A percentile compares a stretch with the other conserved stretches of the same genome.
These are phyloP conservation scores for Caenorhabditis zanzibari DNA, from an alignment of 2,888 invertebrate species.

Conservation along the genomic window DNA sequence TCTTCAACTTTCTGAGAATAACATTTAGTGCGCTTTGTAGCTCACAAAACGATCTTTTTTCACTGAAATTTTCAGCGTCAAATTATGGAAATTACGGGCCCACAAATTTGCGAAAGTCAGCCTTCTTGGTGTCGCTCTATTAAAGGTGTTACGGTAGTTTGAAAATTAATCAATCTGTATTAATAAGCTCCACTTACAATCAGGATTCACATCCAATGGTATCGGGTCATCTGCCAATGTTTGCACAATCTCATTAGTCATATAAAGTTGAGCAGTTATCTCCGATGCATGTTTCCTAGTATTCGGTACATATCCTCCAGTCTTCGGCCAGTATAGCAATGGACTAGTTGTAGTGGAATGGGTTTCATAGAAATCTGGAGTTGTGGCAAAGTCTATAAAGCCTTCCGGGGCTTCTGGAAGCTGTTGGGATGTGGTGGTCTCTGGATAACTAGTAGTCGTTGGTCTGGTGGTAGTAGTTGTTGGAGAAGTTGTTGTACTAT, in stretches of 20 bases:
- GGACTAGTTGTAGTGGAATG: slow-evolving; percentile 35
- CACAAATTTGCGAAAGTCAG: too few species aligned
- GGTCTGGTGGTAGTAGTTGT: not conserved
- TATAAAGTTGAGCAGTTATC: slow-evolving; percentile 73
- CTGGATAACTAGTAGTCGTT: not conserved
- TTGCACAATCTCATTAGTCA: slow-evolving; percentile 72
- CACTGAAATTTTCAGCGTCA: too few species aligned
- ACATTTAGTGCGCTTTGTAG: too few species aligned
- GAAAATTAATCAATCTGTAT: too few species aligned
- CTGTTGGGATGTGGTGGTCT: not conserved
- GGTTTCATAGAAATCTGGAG: slow-evolving; percentile 9
- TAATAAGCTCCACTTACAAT: too few species aligned
- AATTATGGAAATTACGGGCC: too few species aligned
- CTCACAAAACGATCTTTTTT: too few species aligned
- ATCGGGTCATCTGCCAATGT: slow-evolving; percentile 59
- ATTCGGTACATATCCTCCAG: slow-evolving; percentile 71
- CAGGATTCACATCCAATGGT: slow-evolving; percentile 40
- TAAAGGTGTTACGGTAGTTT: too few species aligned
- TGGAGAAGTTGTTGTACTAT: not conserved
- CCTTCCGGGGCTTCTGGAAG: not conserved
- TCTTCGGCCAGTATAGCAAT: slow-evolving; percentile 67
- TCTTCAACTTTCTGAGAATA: too few species aligned
- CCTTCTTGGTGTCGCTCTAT: too few species aligned
- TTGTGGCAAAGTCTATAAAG: not conserved
- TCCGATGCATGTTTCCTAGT: slow-evolving; percentile 74